These are phyloP conservation scores for Coenonympha arcania DNA, from an alignment of 2,888 invertebrate genomes.

Conservation along the genomic window DNA sequence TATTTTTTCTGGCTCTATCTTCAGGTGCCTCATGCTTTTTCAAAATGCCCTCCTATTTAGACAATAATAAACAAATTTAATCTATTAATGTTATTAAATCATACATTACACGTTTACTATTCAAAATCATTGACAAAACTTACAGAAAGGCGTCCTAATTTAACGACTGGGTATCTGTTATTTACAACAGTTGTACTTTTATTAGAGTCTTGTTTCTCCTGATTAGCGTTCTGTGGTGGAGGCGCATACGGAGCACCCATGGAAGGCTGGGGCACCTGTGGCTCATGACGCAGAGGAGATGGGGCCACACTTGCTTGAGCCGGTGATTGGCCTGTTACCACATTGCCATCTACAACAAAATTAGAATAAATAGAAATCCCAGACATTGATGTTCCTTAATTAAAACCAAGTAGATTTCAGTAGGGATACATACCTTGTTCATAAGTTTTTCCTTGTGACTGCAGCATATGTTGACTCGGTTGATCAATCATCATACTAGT, in stretches of 20 bases:
- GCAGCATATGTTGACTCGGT: slow-evolving; percentile 52
- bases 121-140: slow-evolving; percentile 31
- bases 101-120: neutral
- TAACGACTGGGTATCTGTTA: slow-evolving; percentile 65
- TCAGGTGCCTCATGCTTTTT: slow-evolving; percentile 64
- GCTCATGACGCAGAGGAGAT: slow-evolving; percentile 67
- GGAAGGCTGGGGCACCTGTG: slow-evolving; percentile 68
- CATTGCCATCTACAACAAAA: slow-evolving; percentile 54
- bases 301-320: slow-evolving; percentile 78
- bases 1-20: slow-evolving; percentile 59
- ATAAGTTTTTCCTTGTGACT: slow-evolving; percentile 58
- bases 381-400: too few relatives aligned
- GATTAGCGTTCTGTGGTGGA: slow-evolving; percentile 33
- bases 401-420: neutral
- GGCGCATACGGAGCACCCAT: slow-evolving; percentile 65
- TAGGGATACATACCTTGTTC: slow-evolving; percentile 49
- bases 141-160: slow-evolving; percentile 68
- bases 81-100: neutral
- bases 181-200: slow-evolving; percentile 46
- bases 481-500: slow-evolving; percentile 52
- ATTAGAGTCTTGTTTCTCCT: slow-evolving; percentile 53
- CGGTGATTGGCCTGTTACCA: slow-evolving; percentile 73
- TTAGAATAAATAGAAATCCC: neutral
- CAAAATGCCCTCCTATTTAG: slow-evolving; percentile 58
- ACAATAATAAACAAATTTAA: neutral